Conservation (phyloP, 2,888 invertebrate genomes). For the Toxonevra muliebris region DNA sequence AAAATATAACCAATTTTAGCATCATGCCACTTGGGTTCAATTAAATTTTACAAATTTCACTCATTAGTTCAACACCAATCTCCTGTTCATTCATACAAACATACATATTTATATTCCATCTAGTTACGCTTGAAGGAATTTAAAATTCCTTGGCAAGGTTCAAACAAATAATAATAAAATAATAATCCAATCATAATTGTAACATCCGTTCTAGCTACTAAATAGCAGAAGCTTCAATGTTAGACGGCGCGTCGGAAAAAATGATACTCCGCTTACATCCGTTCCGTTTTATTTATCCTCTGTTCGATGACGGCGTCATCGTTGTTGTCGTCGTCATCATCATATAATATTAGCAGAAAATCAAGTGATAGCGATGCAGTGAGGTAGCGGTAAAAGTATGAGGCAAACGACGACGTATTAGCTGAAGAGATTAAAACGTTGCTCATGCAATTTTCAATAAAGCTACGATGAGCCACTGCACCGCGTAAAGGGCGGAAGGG, state of each 20-base stretch:
- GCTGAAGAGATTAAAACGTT: conserved; percentile 32
- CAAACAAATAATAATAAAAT: conserved; percentile 56
- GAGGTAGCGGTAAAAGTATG: conserved; percentile 30
- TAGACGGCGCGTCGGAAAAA: not conserved
- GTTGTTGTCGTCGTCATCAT: not conserved
- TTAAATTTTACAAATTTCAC: conserved; percentile 27
- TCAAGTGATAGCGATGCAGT: conserved; percentile 41
- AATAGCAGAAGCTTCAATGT: conserved; percentile 26
- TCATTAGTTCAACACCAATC: conserved; percentile 12
- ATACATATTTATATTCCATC: not conserved
- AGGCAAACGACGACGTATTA: not conserved
- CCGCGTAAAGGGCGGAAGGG: not conserved
- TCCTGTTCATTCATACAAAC: conserved; percentile 7
- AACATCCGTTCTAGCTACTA: conserved; percentile 48
- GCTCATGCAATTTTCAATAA: conserved; percentile 23
- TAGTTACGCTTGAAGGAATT: conserved; percentile 14
- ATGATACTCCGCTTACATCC: not conserved
- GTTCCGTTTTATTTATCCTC: not conserved
- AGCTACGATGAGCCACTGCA: not conserved
- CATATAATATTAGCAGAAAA: conserved; percentile 10
- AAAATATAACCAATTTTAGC: too few species aligned
- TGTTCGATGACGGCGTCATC: not conserved
- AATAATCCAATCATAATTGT: conserved; percentile 61
- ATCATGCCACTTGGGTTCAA: conserved; percentile 11
- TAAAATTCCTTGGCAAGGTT: conserved; percentile 9